These are phyloP conservation scores for Lasioglossum leucozonium DNA, from an alignment of 2,888 invertebrate species.

Conservation along the genomic window DNA sequence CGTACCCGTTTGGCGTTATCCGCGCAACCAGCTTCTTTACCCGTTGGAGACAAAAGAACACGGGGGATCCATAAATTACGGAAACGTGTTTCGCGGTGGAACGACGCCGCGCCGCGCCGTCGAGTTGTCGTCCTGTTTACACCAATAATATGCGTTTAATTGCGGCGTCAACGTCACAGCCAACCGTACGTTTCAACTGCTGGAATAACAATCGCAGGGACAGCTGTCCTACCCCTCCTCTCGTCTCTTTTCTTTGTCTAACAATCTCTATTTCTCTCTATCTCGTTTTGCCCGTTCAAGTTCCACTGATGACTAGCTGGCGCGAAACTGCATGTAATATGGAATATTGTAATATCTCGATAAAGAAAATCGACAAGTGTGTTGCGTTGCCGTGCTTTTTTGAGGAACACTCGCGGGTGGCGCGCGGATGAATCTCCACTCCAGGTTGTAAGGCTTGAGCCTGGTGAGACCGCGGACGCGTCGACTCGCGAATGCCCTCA, in stretches of 20 bases:
- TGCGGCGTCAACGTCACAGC: constrained; percentile 63
- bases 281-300: background rate
- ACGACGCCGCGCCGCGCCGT: constrained; percentile 17
- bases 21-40: background rate
- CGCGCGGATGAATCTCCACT: no score
- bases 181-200: constrained; percentile 41
- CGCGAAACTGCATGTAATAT: no score
- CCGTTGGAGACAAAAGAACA: constrained; percentile 27
- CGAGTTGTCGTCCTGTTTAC: constrained; percentile 58
- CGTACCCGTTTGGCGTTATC: background rate
- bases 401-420: no score
- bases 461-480: no score
- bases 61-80: constrained; percentile 58
- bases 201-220: constrained; percentile 63
- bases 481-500: no score
- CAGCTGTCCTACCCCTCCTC: background rate
- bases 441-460: no score
- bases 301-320: background rate
- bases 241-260: background rate
- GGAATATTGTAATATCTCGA: no score
- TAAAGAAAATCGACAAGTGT: no score
- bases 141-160: constrained; percentile 68
- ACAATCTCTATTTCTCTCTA: background rate
- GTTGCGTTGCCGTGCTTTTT: no score
- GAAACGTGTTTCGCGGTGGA: constrained; percentile 38